Evolutionary conservation across 2,888 invertebrate species (phyloP).

Genomic region (Abrostola triplasia): DNA sequence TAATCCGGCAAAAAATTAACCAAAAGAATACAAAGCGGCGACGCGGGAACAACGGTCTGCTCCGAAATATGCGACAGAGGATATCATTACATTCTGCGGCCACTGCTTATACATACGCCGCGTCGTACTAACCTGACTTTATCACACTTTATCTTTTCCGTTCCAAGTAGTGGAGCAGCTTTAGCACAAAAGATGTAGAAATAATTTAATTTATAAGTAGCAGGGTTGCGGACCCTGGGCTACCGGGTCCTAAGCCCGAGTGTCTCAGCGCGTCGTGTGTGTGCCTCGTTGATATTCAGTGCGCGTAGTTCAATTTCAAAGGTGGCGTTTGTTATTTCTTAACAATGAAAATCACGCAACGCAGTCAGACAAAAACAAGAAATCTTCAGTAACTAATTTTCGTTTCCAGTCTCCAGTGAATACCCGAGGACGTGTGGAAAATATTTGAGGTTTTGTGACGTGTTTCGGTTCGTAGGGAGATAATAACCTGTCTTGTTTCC

Average conservation of each 20-base stretch:
- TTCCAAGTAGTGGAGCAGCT: conserved; percentile 30
- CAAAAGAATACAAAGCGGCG: conserved; percentile 78
- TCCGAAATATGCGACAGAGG: conserved; percentile 78
- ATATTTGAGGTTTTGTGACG: conserved; percentile 82
- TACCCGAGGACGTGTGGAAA: conserved; percentile 87
- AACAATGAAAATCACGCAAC: conserved; percentile 87
- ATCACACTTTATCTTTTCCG: conserved; percentile 40
- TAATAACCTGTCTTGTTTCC: conserved; percentile 87
- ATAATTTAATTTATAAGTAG: conserved; percentile 57
- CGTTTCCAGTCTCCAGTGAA: conserved; percentile 84
- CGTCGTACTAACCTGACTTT: conserved; percentile 42
- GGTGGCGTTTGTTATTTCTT: conserved; percentile 83
- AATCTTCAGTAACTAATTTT: conserved; percentile 87
- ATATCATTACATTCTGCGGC: conserved; percentile 66
- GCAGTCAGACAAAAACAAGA: conserved; percentile 82
- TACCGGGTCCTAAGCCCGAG: conserved; percentile 44
- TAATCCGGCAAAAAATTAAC: conserved; percentile 83
- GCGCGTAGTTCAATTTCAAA: conserved; percentile 84
- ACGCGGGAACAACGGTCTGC: conserved; percentile 70
- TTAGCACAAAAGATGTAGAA: conserved; percentile 40
- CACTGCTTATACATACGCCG: conserved; percentile 33
- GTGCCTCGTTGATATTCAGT: conserved; percentile 76
- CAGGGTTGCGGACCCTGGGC: conserved; percentile 26
- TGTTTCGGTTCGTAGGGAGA: conserved; percentile 81
- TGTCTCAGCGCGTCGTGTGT: conserved; percentile 58